Percentiles rank a stretch among this genome's conserved stretches.
Conservation (phyloP, 2,797 vertebrate species). For the Halcyon chelicuti region DNA sequence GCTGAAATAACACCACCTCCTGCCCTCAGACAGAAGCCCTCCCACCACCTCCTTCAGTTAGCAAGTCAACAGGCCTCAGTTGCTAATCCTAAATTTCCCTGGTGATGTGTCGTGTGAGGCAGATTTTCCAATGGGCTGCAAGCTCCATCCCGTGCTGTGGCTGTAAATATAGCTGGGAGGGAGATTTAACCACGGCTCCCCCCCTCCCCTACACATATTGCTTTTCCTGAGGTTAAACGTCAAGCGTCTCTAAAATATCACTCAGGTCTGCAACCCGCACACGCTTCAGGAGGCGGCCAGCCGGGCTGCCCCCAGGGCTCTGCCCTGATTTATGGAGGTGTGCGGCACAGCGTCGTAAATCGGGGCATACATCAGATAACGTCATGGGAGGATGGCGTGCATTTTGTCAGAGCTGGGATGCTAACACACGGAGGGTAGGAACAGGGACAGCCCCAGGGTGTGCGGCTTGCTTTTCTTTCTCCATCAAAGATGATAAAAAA, state of each 20-base stretch:
- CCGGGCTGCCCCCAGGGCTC: neutral
- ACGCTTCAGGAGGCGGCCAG: neutral
- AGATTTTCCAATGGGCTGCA: neutral
- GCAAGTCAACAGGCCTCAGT: neutral
- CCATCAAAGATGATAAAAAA: neutral
- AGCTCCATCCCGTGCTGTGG: neutral
- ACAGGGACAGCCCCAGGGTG: neutral
- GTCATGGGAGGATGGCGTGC: neutral
- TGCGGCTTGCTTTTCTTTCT: neutral
- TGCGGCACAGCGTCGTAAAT: neutral
- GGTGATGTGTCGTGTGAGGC: neutral
- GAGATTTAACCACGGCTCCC: neutral
- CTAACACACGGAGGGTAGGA: neutral
- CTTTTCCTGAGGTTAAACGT: conserved; percentile 52
- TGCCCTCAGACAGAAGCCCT: neutral
- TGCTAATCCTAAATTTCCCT: conserved; percentile 7
- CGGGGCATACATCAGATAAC: neutral
- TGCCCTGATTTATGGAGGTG: conserved; percentile 43
- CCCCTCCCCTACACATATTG: neutral
- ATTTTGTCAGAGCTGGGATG: neutral
- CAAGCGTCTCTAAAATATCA: conserved; percentile 54
- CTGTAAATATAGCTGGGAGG: conserved; percentile 5
- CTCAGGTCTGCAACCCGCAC: neutral
- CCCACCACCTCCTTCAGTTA: neutral
- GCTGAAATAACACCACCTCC: neutral